Percentiles rank a stretch among this genome's conserved stretches.
Conservation (phyloP, 2,113 vertebrate species). For the Cairina moschata region DNA sequence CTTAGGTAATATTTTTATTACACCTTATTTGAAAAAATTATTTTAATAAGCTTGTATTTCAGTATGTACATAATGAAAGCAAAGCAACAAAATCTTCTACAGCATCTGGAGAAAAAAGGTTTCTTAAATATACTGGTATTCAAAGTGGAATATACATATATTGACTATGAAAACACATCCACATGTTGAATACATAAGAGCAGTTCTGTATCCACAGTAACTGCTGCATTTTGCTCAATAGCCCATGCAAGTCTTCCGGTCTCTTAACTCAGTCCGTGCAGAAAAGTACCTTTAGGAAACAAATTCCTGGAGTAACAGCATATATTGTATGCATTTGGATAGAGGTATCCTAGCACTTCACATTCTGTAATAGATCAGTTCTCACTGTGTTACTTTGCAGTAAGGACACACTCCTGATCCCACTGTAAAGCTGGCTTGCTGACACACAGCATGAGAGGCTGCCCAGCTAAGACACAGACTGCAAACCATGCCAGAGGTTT, state of each 20-base stretch:
- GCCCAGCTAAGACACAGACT: neutral
- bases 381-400: neutral
- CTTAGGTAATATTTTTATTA: slow-evolving; percentile 68
- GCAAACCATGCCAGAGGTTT: neutral
- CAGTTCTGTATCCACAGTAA: neutral
- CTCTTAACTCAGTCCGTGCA: neutral
- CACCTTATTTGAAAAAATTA: neutral
- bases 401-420: neutral
- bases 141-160: neutral
- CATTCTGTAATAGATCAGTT: accelerated
- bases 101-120: neutral
- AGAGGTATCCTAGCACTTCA: neutral
- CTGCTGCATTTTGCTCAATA: neutral
- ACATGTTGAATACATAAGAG: neutral
- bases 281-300: neutral
- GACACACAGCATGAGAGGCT: neutral
- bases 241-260: neutral
- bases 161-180: neutral
- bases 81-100: neutral
- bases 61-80: neutral
- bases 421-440: neutral
- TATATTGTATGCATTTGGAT: neutral
- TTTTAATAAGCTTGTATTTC: neutral
- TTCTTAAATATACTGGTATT: neutral
- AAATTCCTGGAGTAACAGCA: neutral